Evolutionary conservation across 1,140 invertebrate species (phyloP).

Genomic region (Brachionus koreanus): DNA sequence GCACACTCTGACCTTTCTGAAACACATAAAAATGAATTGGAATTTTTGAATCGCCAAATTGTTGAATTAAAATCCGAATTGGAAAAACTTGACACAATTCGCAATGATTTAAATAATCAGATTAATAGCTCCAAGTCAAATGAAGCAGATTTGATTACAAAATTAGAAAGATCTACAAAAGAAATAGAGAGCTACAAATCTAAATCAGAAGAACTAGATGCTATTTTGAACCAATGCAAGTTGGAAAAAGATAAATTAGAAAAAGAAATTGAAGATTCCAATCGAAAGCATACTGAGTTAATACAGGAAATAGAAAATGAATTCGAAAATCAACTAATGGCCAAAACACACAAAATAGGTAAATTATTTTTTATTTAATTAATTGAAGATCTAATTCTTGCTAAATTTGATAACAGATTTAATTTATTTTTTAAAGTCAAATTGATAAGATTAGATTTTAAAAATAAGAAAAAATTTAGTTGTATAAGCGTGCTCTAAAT

Average conservation of each 20-base stretch:
- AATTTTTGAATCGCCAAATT: conserved; percentile 15
- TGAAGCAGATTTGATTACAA: background rate
- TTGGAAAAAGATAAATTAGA: background rate
- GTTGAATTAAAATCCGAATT: background rate
- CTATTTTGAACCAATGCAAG: background rate
- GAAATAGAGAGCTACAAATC: background rate
- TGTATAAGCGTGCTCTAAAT: too few species aligned
- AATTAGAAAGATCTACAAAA: background rate
- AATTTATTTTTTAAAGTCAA: too few species aligned
- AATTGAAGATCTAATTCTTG: too few species aligned
- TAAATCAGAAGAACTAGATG: background rate
- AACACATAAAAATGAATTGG: background rate
- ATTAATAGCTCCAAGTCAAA: background rate
- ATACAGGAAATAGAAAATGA: conserved; percentile 7
- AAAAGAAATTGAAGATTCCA: background rate
- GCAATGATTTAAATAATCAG: background rate
- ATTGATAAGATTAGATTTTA: too few species aligned
- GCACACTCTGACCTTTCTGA: conserved; percentile 13
- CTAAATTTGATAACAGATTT: too few species aligned
- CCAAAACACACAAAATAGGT: background rate
- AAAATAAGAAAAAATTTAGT: too few species aligned
- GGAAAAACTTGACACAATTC: background rate
- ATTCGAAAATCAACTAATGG: background rate
- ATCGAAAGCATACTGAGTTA: background rate
- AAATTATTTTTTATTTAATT: background rate